A percentile compares a stretch with the other conserved stretches of the same genome.
Conservation (phyloP, 1,140 invertebrate species). For the Musca domestica region DNA sequence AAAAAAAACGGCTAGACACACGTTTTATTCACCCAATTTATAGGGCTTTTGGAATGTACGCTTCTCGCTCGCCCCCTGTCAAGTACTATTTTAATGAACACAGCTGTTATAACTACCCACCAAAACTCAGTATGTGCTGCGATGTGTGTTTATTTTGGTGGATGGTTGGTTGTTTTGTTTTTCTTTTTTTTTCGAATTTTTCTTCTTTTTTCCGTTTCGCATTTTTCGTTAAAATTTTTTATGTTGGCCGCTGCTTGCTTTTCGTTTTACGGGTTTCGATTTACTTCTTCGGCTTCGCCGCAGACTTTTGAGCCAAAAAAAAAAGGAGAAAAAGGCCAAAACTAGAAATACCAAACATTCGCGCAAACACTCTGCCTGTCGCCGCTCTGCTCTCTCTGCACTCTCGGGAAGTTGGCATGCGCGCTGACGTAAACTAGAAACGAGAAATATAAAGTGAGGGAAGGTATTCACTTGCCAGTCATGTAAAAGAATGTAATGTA, state of each 20-base stretch:
- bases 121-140: too few species aligned
- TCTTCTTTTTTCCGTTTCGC: background rate
- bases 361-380: background rate
- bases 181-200: background rate
- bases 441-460: background rate
- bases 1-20: too few species aligned
- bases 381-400: background rate
- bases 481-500: background rate
- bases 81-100: too few species aligned
- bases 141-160: conserved; percentile 23
- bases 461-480: background rate
- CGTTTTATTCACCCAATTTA: too few species aligned
- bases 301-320: background rate
- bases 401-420: background rate
- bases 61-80: too few species aligned
- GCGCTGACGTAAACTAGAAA: background rate
- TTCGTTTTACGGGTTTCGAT: too few species aligned
- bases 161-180: conserved; percentile 25
- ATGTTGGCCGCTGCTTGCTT: too few species aligned
- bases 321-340: background rate
- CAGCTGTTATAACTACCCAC: too few species aligned
- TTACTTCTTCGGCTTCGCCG: background rate
- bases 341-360: background rate
- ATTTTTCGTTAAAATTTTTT: background rate
- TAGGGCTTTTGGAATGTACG: too few species aligned